phyloP scores from a whole-genome alignment of 2,888 invertebrate genomes.

The Trachelus troglodyta region DNA sequence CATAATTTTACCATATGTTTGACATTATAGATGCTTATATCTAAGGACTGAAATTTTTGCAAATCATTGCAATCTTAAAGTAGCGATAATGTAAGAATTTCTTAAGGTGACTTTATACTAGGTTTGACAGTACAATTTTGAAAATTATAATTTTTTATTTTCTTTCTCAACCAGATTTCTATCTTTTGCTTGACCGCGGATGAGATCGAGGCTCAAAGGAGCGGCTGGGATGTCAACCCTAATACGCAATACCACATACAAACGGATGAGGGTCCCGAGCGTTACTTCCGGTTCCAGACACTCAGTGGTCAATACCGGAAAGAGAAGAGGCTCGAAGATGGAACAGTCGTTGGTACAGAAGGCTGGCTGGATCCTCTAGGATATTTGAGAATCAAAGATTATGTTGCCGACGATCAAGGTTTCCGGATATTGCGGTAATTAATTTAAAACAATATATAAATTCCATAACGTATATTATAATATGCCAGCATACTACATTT shows the following conservation, averaged over 20 bases:
- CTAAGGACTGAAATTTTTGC: neutral
- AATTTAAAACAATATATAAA: no score
- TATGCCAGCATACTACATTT: no score
- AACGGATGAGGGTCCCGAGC: slow-evolving; percentile 91
- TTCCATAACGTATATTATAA: no score
- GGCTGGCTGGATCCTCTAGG: slow-evolving; percentile 91
- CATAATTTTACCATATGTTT: neutral
- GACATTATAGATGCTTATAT: neutral
- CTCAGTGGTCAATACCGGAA: slow-evolving; percentile 90
- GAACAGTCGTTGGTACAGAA: slow-evolving; percentile 88
- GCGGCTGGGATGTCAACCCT: slow-evolving; percentile 73
- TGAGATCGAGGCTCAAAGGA: slow-evolving; percentile 59
- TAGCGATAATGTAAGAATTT: neutral
- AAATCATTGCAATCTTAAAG: neutral
- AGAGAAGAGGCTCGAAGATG: slow-evolving; percentile 87
- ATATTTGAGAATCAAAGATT: slow-evolving; percentile 83
- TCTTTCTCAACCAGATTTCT: slow-evolving; percentile 46
- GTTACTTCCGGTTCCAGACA: slow-evolving; percentile 90
- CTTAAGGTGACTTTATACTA: neutral
- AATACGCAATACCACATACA: slow-evolving; percentile 90
- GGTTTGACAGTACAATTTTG: neutral
- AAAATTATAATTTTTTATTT: slow-evolving; percentile 4
- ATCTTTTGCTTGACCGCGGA: slow-evolving; percentile 56
- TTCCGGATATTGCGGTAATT: slow-evolving; percentile 78
- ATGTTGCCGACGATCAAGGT: slow-evolving; percentile 87